Evolutionary conservation across 1,140 invertebrate species (phyloP).

Genomic region (Caerostris darwini): DNA sequence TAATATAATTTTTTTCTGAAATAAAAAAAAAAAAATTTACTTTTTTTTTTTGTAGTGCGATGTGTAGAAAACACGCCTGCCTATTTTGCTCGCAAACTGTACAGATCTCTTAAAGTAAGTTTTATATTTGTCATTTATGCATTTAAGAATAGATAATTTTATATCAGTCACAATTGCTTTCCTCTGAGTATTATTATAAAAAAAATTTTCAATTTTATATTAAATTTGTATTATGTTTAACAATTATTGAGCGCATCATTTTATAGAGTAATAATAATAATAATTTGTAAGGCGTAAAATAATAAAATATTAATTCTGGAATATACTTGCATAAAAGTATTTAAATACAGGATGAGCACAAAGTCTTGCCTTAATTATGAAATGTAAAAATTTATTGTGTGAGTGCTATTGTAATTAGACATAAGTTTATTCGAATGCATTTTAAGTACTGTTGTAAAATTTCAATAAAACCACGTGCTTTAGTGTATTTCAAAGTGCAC

Average conservation of each 20-base stretch:
- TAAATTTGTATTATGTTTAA: too few relatives aligned
- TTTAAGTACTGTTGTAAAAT: too few relatives aligned
- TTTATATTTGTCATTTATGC: not conserved
- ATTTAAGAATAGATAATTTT: too few relatives aligned
- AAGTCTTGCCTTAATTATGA: not conserved
- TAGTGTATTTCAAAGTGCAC: too few relatives aligned
- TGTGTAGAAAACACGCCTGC: conserved; percentile 75
- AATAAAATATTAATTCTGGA: too few relatives aligned
- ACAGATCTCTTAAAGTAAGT: conserved; percentile 57
- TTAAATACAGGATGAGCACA: too few relatives aligned
- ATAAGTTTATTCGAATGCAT: too few relatives aligned
- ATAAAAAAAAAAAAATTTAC: too few relatives aligned
- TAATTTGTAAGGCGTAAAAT: too few relatives aligned
- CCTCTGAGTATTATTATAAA: not conserved
- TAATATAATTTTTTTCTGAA: too few relatives aligned
- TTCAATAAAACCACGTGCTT: too few relatives aligned
- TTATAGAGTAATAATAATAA: not conserved
- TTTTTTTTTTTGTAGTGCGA: conserved; percentile 9
- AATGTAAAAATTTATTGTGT: not conserved
- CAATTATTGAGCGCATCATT: not conserved
- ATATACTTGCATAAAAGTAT: not conserved
- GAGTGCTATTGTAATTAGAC: not conserved
- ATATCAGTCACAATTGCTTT: too few relatives aligned
- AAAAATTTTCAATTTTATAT: not conserved
- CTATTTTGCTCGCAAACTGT: conserved; percentile 68